Evolutionary conservation across 1,140 invertebrate genomes (phyloP), one percentile per base, ranked within the genome.

Genomic region (Asobara japonica): DNA sequence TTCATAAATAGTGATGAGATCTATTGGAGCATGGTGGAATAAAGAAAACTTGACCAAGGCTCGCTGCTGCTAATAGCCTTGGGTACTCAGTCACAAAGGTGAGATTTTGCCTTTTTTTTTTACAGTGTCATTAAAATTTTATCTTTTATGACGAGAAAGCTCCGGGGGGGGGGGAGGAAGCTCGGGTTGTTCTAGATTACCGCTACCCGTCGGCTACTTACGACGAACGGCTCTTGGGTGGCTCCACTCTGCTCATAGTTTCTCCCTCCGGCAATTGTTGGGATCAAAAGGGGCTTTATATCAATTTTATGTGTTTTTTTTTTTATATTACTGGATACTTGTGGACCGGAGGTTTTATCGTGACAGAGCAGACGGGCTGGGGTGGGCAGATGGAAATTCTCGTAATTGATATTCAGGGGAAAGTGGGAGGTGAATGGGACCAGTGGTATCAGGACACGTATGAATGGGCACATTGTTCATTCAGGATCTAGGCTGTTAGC

Each of bases 91-190:
- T 65, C 38, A 38, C 64, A 65, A 65, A 65, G 33, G 64, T 36
- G 64, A 31, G 3, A 51, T 51, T n/a, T n/a, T n/a, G 16, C 64
- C 3, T 18, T 33, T n/a, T 27, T 65, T 65, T 65, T 64, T 65
- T 65, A 36, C 10, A n/a, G 64, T 22, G 64, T 65, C 64, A 36
- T 65, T 31, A 65, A 65, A 65, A 38, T 65, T 65, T 65, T 65
- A 65, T 65, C 64, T 36, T 38, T 13, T 20, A 5, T 36, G 33
- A 36, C 36, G 64, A 31, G 16, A 8, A 18, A 65, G 45, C 3
- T 18, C 8, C 18, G n/a, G n/a, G 22, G 27, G 20, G 25, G 1
- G 64, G 31, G n/a, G n/a, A n/a, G 64, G 22, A 36, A 31, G 18
- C 11, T 36, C 3, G 13, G 30, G 30, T 65, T 65, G 30, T 31